These are phyloP conservation scores for Synergus laeviventris DNA, from an alignment of 2,888 invertebrate species.

Conservation along the genomic window DNA sequence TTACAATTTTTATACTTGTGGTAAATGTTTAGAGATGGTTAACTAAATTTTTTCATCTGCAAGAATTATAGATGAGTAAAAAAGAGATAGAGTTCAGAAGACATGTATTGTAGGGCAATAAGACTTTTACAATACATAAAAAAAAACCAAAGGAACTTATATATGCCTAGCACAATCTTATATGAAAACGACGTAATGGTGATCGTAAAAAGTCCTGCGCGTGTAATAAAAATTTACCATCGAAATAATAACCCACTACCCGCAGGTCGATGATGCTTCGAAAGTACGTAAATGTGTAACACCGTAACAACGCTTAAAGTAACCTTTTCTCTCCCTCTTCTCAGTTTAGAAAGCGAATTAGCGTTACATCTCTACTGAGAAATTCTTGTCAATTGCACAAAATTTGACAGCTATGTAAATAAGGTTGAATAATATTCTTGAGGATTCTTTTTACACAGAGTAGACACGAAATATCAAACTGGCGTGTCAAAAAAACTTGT, in stretches of 20 bases:
- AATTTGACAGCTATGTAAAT: not conserved
- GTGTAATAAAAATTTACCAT: slow-evolving; percentile 72
- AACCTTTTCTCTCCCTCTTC: slow-evolving; percentile 9
- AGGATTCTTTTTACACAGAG: not conserved
- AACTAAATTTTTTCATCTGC: too few species aligned
- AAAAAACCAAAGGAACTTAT: slow-evolving; percentile 36
- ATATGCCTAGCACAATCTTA: slow-evolving; percentile 60
- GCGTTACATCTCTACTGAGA: not conserved
- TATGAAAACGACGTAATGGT: slow-evolving; percentile 66
- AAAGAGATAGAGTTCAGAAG: not conserved
- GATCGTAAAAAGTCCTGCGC: slow-evolving; percentile 68
- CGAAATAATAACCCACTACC: slow-evolving; percentile 66
- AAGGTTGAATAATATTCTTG: not conserved
- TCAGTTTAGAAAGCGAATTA: not conserved
- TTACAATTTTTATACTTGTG: too few species aligned
- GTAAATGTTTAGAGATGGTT: too few species aligned
- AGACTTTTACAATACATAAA: slow-evolving; percentile 41
- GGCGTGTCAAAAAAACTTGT: not conserved
- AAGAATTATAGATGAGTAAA: too few species aligned
- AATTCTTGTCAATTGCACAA: not conserved
- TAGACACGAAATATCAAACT: too few species aligned
- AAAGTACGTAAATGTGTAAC: slow-evolving; percentile 30
- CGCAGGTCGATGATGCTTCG: slow-evolving; percentile 51
- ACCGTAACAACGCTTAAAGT: slow-evolving; percentile 12
- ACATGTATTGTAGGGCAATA: slow-evolving; percentile 13